Conservation (phyloP, 2,888 invertebrate species). For the Pilophorus perplexus region DNA sequence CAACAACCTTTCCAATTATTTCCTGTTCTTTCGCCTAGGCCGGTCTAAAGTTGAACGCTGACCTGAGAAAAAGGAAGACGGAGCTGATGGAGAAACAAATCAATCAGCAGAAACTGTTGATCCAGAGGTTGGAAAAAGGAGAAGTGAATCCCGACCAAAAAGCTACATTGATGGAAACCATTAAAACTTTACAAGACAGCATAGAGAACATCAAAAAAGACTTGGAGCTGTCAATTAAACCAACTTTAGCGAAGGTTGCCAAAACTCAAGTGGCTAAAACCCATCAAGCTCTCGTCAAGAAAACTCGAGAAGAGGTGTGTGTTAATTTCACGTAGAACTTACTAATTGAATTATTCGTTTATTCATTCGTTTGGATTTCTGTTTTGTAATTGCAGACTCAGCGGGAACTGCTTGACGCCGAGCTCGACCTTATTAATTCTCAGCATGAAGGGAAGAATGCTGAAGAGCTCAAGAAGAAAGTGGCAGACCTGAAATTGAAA, state of each 20-base stretch:
- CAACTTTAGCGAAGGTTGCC: conserved; percentile 36
- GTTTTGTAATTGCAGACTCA: no score
- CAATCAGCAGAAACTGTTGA: conserved; percentile 79
- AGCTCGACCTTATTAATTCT: conserved; percentile 84
- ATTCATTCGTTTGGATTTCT: no score
- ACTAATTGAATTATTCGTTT: not conserved
- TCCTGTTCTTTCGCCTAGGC: no score
- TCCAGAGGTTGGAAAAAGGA: conserved; percentile 77
- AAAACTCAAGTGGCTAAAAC: conserved; percentile 46
- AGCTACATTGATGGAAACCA: conserved; percentile 70
- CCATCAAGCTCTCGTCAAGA: conserved; percentile 54
- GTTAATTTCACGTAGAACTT: not conserved
- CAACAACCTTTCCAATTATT: no score
- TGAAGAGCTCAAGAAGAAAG: conserved; percentile 71
- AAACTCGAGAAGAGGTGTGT: conserved; percentile 68
- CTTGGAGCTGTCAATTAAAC: conserved; percentile 54
- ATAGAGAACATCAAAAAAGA: conserved; percentile 76
- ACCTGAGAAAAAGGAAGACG: conserved; percentile 80
- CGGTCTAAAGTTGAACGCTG: conserved; percentile 71
- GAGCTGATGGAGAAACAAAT: conserved; percentile 83
- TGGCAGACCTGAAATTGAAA: conserved; percentile 66
- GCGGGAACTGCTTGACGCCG: conserved; percentile 85
- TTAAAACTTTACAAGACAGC: conserved; percentile 64
- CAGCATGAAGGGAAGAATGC: conserved; percentile 87
- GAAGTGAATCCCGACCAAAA: conserved; percentile 70